Conservation (phyloP, 2,797 vertebrate species). For the Enteromius argenteus region DNA sequence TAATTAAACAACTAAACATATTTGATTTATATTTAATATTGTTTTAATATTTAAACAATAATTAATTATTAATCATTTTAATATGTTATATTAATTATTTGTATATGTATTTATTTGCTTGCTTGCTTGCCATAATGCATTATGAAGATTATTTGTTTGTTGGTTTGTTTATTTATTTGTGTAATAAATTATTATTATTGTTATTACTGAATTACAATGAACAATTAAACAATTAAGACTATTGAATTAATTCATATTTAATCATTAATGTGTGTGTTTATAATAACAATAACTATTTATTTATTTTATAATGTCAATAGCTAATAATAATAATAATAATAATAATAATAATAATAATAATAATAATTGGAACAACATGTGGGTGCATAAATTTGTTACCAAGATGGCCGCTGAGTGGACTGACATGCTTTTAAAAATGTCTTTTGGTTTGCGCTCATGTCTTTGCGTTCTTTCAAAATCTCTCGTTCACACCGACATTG, state of each 20-base stretch:
- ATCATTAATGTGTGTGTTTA: neutral
- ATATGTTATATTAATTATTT: too few relatives aligned
- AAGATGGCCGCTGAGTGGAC: neutral
- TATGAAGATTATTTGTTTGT: neutral
- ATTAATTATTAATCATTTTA: too few relatives aligned
- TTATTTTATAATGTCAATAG: neutral
- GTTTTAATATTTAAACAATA: too few relatives aligned
- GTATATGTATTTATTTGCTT: neutral
- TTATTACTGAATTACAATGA: neutral
- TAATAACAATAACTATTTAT: neutral
- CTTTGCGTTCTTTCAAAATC: slow-evolving; percentile 15
- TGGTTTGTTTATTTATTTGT: neutral
- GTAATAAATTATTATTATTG: neutral
- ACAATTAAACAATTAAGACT: neutral
- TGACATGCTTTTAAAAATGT: neutral
- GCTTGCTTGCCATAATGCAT: neutral
- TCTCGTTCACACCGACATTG: neutral
- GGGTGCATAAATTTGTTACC: neutral
- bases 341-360: neutral
- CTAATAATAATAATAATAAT: too few relatives aligned
- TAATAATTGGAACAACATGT: neutral
- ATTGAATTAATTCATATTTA: neutral
- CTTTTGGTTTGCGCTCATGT: neutral
- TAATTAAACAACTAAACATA: neutral
- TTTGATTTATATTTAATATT: neutral